These are phyloP conservation scores for Ceyx cyanopectus DNA, from an alignment of 2,113 vertebrate genomes.

Conservation along the genomic window DNA sequence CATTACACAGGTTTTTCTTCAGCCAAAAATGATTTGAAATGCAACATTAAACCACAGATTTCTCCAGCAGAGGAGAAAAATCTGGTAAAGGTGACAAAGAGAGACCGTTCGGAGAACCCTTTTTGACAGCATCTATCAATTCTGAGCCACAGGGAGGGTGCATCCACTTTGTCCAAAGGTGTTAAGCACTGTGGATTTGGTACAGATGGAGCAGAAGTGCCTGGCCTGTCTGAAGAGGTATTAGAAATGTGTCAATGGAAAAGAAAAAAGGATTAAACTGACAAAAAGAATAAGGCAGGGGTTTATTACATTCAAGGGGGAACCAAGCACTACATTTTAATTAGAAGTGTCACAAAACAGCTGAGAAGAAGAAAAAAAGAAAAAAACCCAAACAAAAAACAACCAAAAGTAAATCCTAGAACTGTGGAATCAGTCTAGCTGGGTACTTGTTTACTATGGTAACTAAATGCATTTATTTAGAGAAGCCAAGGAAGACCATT, in stretches of 20 bases:
- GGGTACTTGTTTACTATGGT: conserved; percentile 30
- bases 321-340: conserved; percentile 65
- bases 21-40: conserved; percentile 70
- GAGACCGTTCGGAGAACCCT: conserved; percentile 58
- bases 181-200: conserved; percentile 22
- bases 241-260: conserved; percentile 59
- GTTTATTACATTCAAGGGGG: conserved; percentile 33
- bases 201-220: neutral
- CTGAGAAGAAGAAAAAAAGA: neutral
- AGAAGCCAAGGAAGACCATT: neutral
- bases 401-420: neutral
- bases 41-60: conserved; percentile 72
- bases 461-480: neutral
- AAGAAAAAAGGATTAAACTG: conserved; percentile 61
- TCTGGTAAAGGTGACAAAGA: conserved; percentile 71
- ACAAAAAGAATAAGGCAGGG: conserved; percentile 27
- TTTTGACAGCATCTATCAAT: conserved; percentile 69
- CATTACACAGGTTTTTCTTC: conserved; percentile 65
- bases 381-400: neutral
- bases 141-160: conserved; percentile 46
- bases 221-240: conserved; percentile 43
- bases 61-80: conserved; percentile 67
- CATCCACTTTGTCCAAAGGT: conserved; percentile 59
- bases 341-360: conserved; percentile 67
- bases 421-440: conserved; percentile 18